Conservation (phyloP, 2,888 invertebrate genomes). For the Caenorhabditis virilis region DNA sequence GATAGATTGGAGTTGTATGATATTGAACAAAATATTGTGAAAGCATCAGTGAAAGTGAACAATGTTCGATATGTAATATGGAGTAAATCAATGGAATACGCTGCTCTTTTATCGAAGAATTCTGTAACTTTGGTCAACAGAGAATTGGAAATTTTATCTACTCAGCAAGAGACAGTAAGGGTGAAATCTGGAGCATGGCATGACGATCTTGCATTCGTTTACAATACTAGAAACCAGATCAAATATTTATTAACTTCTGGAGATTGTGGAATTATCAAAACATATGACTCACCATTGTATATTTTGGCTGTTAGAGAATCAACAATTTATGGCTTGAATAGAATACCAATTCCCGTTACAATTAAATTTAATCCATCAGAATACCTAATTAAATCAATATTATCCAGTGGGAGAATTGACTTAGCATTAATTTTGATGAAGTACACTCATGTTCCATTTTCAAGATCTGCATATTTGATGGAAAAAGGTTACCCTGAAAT, state of each 20-base stretch:
- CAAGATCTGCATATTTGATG: constrained; percentile 96
- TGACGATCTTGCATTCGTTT: constrained; percentile 93
- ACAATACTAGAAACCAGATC: constrained; percentile 98
- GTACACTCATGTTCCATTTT: constrained; percentile 89
- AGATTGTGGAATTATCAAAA: constrained; percentile 96
- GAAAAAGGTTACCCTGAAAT: constrained; percentile 98
- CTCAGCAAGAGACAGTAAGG: constrained; percentile 90
- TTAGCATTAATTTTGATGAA: constrained; percentile 87
- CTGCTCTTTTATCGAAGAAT: constrained; percentile 91
- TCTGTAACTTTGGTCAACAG: constrained; percentile 71
- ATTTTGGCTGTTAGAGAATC: constrained; percentile 83
- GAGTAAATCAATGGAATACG: constrained; percentile 92
- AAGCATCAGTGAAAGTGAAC: constrained; percentile 68
- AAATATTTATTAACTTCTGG: constrained; percentile 75
- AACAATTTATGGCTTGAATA: constrained; percentile 58
- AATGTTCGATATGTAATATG: constrained; percentile 80
- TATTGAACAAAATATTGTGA: constrained; percentile 88
- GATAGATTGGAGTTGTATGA: constrained; percentile 92
- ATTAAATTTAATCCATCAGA: constrained; percentile 94
- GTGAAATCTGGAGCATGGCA: constrained; percentile 99
- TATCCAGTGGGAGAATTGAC: constrained; percentile 93
- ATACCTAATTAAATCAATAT: constrained; percentile 93
- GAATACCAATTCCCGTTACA: constrained; percentile 64
- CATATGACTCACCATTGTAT: constrained; percentile 94
- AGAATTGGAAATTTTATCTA: constrained; percentile 81